Evolutionary conservation across 2,888 invertebrate species (phyloP).

Genomic region (Dioctria linearis): DNA sequence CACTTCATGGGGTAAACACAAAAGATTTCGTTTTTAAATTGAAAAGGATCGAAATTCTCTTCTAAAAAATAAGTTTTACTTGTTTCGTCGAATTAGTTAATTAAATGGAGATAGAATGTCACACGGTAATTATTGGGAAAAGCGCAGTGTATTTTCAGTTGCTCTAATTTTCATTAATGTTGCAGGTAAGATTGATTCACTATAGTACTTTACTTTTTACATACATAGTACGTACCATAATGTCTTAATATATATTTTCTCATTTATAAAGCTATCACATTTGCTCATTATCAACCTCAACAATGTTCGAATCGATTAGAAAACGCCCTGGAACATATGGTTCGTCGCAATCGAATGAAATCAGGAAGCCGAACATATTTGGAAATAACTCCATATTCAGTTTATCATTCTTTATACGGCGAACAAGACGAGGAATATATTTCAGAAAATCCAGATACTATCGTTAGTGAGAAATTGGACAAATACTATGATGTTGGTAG

Average conservation of each 20-base stretch:
- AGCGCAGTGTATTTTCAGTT: neutral
- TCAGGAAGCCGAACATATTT: slow-evolving; percentile 64
- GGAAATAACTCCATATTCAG: slow-evolving; percentile 65
- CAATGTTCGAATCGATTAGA: slow-evolving; percentile 79
- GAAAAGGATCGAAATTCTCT: neutral
- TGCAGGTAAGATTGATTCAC: neutral
- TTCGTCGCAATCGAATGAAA: slow-evolving; percentile 66
- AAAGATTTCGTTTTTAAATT: neutral
- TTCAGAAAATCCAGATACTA: slow-evolving; percentile 61
- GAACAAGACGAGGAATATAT: slow-evolving; percentile 53
- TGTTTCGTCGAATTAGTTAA: neutral
- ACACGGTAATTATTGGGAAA: neutral
- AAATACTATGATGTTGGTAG: slow-evolving; percentile 19
- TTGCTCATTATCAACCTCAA: slow-evolving; percentile 67
- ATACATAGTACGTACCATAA: neutral
- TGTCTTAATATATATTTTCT: too few relatives aligned
- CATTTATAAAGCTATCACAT: neutral
- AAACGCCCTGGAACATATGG: slow-evolving; percentile 78
- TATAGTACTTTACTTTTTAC: neutral
- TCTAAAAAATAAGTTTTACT: neutral
- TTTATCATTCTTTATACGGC: slow-evolving; percentile 68
- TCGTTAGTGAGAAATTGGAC: slow-evolving; percentile 55
- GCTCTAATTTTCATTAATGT: neutral
- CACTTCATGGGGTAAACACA: neutral
- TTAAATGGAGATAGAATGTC: slow-evolving; percentile 29